These are phyloP conservation scores for Maccullochella peelii DNA, from an alignment of 2,113 vertebrate species.

Conservation along the genomic window DNA sequence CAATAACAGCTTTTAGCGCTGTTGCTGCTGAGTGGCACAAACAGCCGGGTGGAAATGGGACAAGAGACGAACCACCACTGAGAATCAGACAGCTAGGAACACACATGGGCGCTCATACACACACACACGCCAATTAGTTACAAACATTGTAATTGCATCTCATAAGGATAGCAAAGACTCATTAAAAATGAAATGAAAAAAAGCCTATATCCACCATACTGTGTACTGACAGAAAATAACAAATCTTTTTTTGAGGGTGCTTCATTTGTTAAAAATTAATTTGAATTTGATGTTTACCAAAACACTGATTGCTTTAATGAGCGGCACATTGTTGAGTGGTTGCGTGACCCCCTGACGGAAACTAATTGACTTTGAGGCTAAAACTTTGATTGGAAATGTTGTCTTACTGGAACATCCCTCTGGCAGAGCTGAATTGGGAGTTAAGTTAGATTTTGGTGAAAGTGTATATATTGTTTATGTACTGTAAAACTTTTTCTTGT, in stretches of 20 bases:
- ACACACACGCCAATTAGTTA: slow-evolving; percentile 36
- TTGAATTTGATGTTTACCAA: slow-evolving; percentile 68
- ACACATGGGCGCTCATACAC: slow-evolving; percentile 3
- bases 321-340: slow-evolving; percentile 56
- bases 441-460: slow-evolving; percentile 3
- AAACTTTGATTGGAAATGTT: slow-evolving; percentile 70
- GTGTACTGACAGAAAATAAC: slow-evolving; percentile 37
- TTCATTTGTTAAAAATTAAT: slow-evolving; percentile 64
- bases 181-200: slow-evolving; percentile 57
- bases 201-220: slow-evolving; percentile 18
- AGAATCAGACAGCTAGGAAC: slow-evolving; percentile 25
- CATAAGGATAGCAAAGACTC: slow-evolving; percentile 47
- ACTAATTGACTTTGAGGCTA: slow-evolving; percentile 69
- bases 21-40: slow-evolving; percentile 27
- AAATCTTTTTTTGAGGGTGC: slow-evolving; percentile 23
- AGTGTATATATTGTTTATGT: slow-evolving; percentile 19
- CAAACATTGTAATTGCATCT: slow-evolving; percentile 55
- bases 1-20: slow-evolving; percentile 38
- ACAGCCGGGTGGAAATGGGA: slow-evolving; percentile 29
- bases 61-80: slow-evolving; percentile 31
- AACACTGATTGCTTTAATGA: slow-evolving; percentile 75
- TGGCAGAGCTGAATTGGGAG: slow-evolving; percentile 23
- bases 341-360: slow-evolving; percentile 53
- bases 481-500: slow-evolving; percentile 17
- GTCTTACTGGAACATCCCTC: slow-evolving; percentile 47